Evolutionary conservation across 2,888 invertebrate genomes (phyloP), one percentile per base, ranked within the genome.

Genomic region (Galeopsomyia nigrocyanea): DNA sequence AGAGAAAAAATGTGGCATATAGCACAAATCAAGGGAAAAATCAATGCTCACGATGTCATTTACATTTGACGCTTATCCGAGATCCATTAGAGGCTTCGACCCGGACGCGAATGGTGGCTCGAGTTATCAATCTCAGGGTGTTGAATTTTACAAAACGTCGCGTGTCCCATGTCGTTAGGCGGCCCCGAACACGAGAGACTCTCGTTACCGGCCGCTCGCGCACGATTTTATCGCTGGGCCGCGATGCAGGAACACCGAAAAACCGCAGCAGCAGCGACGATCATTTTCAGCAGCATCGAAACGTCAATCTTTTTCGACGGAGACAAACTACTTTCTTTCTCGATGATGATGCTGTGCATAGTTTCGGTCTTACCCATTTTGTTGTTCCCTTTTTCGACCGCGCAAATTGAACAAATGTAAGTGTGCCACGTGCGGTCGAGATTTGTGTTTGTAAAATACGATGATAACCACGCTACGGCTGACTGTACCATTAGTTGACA

Each of bases 121-220:
- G 19, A 16, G 49, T 66, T 75, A 71, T 75, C 67, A 73, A 71
- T 73, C 75, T 73, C 51, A 13, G 74, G 70, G 77, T 77, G 78
- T 78, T 78, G 76, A 79, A 80, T 79, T 78, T 75, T 74, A 77
- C 76, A 77, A 71, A 75, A 77, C 73, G 75, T 80, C 78, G 80
- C 80, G 77, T 80, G 79, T 75, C 71, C 62, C 60, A 62, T 67
- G 75, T 77, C 78, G 75, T 80, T 80, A 80, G 76, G 75, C 64
- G 21, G 39, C 49, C 60, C 65, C 21, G 60, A 75, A 75, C 79
- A 79, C 78, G 79, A 79, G 75, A 79, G 78, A 75, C 75, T 78
- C 79, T 78, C 79, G 77, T 79, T 79, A 79, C 70, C 39, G 70
- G 71, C 69, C 70, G 69, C 74, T 68, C 64, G 26, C 73, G 60